Evolutionary conservation across 2,113 vertebrate genomes (phyloP).

Genomic region (Puffinus mauretanicus): DNA sequence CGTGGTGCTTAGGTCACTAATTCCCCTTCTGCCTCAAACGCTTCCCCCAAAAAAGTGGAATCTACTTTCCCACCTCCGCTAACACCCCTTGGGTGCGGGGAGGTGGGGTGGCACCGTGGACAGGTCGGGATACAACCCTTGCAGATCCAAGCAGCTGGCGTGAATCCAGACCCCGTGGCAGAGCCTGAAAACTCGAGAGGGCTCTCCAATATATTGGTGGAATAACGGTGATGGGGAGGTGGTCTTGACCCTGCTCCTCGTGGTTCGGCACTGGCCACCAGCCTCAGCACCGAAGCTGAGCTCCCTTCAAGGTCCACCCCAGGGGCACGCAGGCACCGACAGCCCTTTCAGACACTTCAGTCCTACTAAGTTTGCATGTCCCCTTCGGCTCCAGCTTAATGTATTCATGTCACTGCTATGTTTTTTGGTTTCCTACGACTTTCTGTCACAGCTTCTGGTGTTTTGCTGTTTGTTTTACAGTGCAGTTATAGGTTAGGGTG

Average conservation of each 20-base stretch:
- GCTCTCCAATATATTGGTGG: not conserved
- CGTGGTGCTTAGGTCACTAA: rapidly evolving
- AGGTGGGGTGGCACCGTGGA: not conserved
- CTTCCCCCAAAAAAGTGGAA: not conserved
- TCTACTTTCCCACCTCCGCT: not conserved
- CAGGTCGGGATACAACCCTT: not conserved
- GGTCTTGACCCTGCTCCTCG: not conserved
- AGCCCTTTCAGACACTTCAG: not conserved
- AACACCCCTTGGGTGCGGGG: not conserved
- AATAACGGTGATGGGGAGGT: not conserved
- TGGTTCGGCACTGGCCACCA: not conserved
- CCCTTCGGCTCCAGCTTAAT: not conserved
- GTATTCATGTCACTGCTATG: not conserved
- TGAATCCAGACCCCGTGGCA: rapidly evolving
- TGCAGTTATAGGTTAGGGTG: not conserved
- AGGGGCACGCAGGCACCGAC: not conserved
- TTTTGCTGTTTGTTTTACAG: not conserved
- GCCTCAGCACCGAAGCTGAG: not conserved
- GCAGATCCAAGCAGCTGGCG: rapidly evolving
- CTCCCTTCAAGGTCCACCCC: not conserved
- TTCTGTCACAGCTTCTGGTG: not conserved
- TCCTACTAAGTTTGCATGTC: not conserved
- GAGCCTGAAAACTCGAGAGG: not conserved
- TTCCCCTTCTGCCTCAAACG: not conserved
- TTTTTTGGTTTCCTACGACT: not conserved